Conservation (phyloP, 1,140 invertebrate species). For the Drosophila lacertosa region DNA sequence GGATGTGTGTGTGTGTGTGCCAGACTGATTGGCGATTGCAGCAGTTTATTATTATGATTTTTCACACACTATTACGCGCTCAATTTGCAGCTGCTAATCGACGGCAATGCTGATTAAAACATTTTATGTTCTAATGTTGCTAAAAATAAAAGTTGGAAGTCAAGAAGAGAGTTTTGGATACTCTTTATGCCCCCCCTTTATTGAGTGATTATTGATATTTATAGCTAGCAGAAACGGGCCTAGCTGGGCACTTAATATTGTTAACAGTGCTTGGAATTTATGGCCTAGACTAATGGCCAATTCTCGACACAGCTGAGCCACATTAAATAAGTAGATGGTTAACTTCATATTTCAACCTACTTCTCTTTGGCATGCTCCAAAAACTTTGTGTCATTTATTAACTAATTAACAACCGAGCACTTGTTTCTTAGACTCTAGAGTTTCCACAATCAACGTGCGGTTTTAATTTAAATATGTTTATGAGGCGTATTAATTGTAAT, state of each 20-base stretch:
- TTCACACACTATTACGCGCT: conserved; percentile 50
- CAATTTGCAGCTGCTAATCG: conserved; percentile 44
- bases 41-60: conserved; percentile 58
- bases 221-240: conserved; percentile 40
- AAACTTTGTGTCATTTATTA: not conserved
- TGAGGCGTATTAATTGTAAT: conserved; percentile 44
- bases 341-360: conserved; percentile 10
- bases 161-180: not conserved
- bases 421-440: not conserved
- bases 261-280: conserved; percentile 47
- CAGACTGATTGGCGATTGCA: conserved; percentile 22
- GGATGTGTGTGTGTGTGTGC: no score
- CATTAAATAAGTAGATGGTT: not conserved
- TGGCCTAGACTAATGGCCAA: conserved; percentile 55
- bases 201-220: conserved; percentile 74
- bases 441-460: not conserved
- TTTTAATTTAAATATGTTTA: conserved; percentile 22
- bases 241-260: conserved; percentile 56
- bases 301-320: conserved; percentile 17
- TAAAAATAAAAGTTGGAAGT: conserved; percentile 8
- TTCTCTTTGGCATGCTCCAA: not conserved
- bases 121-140: conserved; percentile 44
- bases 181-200: conserved; percentile 38
- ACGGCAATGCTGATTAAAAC: conserved; percentile 52
- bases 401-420: conserved; percentile 1